Percentiles rank a stretch among this genome's conserved stretches.
phyloP scores from a whole-genome alignment of 1,140 invertebrate species.

The Sitodiplosis mosellana region DNA sequence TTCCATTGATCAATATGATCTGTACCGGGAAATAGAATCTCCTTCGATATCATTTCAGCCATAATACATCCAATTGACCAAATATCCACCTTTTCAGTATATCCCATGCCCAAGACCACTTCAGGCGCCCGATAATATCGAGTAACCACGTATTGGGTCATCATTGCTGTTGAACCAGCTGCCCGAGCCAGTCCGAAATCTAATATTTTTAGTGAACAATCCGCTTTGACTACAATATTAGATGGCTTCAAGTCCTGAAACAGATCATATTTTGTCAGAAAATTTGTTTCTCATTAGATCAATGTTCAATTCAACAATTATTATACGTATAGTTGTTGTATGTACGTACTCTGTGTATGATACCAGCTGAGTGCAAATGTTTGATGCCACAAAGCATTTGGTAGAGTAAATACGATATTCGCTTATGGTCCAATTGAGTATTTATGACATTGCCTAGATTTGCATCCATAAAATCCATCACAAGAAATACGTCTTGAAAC shows the following conservation, averaged over 20 bases:
- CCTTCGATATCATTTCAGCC: conserved; percentile 98
- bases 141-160: conserved; percentile 99
- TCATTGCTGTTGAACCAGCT: conserved; percentile 87
- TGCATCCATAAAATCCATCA: conserved; percentile 99
- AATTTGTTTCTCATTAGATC: too few relatives aligned
- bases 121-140: conserved; percentile 96
- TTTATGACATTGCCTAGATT: conserved; percentile 98
- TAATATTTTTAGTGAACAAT: conserved; percentile 97
- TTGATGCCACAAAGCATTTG: conserved; percentile 99
- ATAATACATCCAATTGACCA: conserved; percentile 99
- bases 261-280: background rate
- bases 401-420: conserved; percentile 98
- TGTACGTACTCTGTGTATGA: conserved; percentile 93
- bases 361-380: conserved; percentile 96
- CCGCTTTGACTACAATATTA: conserved; percentile 98
- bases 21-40: conserved; percentile 95
- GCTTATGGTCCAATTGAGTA: conserved; percentile 98
- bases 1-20: conserved; percentile 99
- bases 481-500: conserved; percentile 96
- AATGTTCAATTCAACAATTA: too few relatives aligned
- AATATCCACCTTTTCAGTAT: conserved; percentile 98
- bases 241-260: conserved; percentile 96
- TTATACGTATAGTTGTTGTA: background rate
- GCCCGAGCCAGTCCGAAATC: conserved; percentile 97
- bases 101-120: conserved; percentile 97